Conservation (phyloP, 2,797 vertebrate species). For the Syngnathus rostellatus region DNA sequence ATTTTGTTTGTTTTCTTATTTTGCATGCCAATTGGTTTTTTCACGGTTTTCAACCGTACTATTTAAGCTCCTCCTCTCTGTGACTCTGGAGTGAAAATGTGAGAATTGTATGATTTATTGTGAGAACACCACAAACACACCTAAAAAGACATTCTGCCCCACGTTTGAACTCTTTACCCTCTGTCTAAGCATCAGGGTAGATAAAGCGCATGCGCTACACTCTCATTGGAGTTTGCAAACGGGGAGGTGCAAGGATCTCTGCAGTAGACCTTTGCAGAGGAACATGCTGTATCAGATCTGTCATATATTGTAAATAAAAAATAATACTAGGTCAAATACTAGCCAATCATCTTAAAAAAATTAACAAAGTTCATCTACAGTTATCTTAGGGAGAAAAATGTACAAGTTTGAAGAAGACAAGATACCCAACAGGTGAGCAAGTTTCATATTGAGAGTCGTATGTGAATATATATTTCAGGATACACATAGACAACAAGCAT, state of each 20-base stretch:
- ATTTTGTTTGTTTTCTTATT: neutral
- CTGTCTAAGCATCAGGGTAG: conserved; percentile 15
- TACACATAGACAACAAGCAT: neutral
- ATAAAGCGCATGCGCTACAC: conserved; percentile 26
- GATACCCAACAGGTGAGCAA: conserved; percentile 44
- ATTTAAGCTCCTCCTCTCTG: conserved; percentile 8
- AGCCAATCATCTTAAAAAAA: conserved; percentile 9
- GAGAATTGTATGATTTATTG: conserved; percentile 43
- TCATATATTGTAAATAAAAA: conserved; percentile 4
- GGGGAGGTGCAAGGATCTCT: conserved; percentile 20
- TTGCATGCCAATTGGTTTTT: neutral
- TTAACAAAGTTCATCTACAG: neutral
- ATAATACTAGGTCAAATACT: neutral
- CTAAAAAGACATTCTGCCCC: conserved; percentile 39
- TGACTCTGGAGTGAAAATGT: conserved; percentile 22
- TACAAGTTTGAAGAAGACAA: conserved; percentile 18
- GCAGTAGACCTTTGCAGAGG: conserved; percentile 15
- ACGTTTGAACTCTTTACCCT: conserved; percentile 37
- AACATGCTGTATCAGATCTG: conserved; percentile 20
- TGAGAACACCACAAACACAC: conserved; percentile 33
- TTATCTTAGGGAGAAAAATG: conserved; percentile 6
- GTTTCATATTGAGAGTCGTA: neutral
- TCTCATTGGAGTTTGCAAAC: conserved; percentile 18
- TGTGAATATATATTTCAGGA: neutral
- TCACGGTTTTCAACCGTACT: neutral